Conservation (phyloP, 2,888 invertebrate genomes). For the Diaphora mendica region DNA sequence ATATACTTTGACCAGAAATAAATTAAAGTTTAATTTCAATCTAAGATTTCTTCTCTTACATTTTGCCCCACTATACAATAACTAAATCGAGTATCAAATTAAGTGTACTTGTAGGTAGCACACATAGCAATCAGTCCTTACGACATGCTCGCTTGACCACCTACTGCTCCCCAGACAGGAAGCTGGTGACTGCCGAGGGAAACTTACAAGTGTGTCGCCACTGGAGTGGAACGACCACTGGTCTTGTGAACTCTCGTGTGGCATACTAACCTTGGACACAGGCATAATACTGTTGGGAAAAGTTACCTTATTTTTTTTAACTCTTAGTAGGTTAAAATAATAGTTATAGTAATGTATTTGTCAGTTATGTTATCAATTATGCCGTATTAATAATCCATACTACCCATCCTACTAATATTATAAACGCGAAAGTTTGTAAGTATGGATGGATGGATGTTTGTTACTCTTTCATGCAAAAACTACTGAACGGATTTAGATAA, state of each 20-base stretch:
- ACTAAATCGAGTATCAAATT: slow-evolving; percentile 17
- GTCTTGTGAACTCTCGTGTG: slow-evolving; percentile 23
- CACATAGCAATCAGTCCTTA: slow-evolving; percentile 45
- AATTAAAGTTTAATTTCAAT: too few species aligned
- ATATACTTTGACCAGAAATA: too few species aligned
- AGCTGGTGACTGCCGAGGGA: slow-evolving; percentile 27
- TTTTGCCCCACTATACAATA: neutral
- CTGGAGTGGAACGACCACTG: slow-evolving; percentile 36
- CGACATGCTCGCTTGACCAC: slow-evolving; percentile 28
- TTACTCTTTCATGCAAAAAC: too few species aligned
- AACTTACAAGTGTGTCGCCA: slow-evolving; percentile 47
- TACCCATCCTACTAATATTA: too few species aligned
- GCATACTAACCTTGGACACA: slow-evolving; percentile 14
- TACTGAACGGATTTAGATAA: too few species aligned
- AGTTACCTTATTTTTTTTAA: neutral
- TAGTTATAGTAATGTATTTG: neutral
- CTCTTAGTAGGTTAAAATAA: neutral
- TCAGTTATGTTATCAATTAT: too few species aligned
- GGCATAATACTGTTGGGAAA: slow-evolving; percentile 18
- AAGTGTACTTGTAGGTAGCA: slow-evolving; percentile 32
- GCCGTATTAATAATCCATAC: too few species aligned
- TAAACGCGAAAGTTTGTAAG: too few species aligned
- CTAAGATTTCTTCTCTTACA: too few species aligned
- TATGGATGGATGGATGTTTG: too few species aligned
- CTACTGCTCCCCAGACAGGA: slow-evolving; percentile 16